A percentile compares a stretch with the other conserved stretches of the same genome.
phyloP scores from a whole-genome alignment of 2,888 invertebrate species.

The Parnassius glacialis region DNA sequence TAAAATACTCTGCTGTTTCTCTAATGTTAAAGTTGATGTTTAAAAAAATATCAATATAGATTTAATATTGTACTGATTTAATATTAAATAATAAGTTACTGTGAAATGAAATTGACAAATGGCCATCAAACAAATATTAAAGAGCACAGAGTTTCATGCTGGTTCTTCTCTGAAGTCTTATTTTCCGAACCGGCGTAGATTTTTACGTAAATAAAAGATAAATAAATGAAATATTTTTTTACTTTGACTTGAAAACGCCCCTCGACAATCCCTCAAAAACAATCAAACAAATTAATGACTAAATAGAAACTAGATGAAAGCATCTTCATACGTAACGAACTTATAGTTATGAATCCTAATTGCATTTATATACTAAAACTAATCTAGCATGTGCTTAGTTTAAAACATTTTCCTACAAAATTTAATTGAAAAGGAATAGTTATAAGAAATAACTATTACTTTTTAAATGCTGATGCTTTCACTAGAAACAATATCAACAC shows the following conservation, averaged over 20 bases:
- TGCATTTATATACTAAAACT: constrained; percentile 1
- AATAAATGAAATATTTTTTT: too few species aligned
- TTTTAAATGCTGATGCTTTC: constrained; percentile 30
- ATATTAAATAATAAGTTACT: too few species aligned
- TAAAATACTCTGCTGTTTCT: too few species aligned
- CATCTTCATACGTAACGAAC: constrained; percentile 15
- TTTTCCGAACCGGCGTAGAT: too few species aligned
- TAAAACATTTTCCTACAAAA: not conserved
- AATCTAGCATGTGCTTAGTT: constrained; percentile 5
- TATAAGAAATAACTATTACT: not conserved
- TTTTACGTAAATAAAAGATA: too few species aligned
- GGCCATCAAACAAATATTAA: too few species aligned
- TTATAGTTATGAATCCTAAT: constrained; percentile 1
- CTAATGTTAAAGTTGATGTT: too few species aligned
- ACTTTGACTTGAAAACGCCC: not conserved
- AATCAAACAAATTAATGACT: constrained; percentile 7
- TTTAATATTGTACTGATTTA: too few species aligned
- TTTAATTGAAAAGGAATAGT: not conserved
- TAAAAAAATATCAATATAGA: too few species aligned
- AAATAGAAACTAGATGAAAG: constrained; percentile 10
- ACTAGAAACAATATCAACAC: constrained; percentile 13
- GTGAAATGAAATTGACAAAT: too few species aligned
- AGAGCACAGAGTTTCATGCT: too few species aligned
- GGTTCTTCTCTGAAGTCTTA: too few species aligned
- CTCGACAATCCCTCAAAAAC: constrained; percentile 6